Evolutionary conservation across 2,888 invertebrate species (phyloP).

Genomic region (Dascillus cervinus): DNA sequence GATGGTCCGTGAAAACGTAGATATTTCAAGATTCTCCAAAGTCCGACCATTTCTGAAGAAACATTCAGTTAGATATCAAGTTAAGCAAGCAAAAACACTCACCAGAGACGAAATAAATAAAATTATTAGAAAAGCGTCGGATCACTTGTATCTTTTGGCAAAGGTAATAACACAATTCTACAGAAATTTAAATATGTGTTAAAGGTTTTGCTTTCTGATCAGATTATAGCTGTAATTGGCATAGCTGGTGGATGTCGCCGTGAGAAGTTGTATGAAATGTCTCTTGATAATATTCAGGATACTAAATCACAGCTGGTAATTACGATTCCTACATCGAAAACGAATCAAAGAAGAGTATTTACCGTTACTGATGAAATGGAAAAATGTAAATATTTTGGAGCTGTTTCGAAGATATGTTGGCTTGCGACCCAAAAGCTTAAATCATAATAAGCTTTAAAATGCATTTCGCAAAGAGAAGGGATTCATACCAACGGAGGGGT

Average conservation of each 20-base stretch:
- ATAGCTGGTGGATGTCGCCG: constrained; percentile 1
- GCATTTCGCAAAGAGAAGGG: no score
- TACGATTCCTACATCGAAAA: background rate
- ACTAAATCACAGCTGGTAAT: background rate
- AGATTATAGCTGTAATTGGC: constrained; percentile 1
- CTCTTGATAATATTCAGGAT: background rate
- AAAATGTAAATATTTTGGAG: no score
- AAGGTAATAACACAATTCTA: constrained; percentile 2
- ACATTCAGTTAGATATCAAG: constrained; percentile 5
- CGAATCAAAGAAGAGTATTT: background rate
- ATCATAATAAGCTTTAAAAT: no score
- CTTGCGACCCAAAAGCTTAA: background rate
- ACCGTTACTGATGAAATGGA: background rate
- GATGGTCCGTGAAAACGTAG: constrained; percentile 15
- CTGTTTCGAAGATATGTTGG: background rate
- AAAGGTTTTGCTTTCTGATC: no score
- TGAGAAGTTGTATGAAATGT: background rate
- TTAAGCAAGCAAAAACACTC: constrained; percentile 4
- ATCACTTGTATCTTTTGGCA: constrained; percentile 7
- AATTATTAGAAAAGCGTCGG: constrained; percentile 4
- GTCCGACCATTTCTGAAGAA: constrained; percentile 4
- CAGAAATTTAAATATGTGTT: no score
- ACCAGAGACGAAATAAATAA: constrained; percentile 3
- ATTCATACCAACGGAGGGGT: no score
- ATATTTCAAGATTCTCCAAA: constrained; percentile 4